phyloP scores from a whole-genome alignment of 2,113 vertebrate species.

The Cisticola juncidis region DNA sequence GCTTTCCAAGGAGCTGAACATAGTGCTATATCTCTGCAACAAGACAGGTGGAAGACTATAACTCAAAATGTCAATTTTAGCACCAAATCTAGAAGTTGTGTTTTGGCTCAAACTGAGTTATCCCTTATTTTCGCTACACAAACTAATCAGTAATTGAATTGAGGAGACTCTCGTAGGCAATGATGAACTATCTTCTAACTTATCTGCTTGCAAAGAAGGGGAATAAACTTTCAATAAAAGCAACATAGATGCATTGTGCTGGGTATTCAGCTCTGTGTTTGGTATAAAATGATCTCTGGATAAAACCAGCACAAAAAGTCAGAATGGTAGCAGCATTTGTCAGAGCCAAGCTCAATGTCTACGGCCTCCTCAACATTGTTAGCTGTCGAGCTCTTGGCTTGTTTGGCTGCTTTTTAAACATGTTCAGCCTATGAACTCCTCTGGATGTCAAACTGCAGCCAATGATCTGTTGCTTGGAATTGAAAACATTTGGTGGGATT shows the following conservation, averaged over 20 bases:
- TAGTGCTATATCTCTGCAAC: background rate
- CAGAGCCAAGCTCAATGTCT: background rate
- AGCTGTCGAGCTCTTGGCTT: conserved; percentile 2
- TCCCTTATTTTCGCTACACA: background rate
- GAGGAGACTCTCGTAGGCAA: background rate
- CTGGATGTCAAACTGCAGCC: background rate
- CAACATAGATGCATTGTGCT: background rate
- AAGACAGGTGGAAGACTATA: background rate
- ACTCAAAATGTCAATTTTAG: background rate
- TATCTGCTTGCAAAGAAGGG: background rate
- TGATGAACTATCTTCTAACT: background rate
- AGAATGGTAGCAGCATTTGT: background rate
- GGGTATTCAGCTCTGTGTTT: background rate
- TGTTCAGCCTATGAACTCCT: background rate
- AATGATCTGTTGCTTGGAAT: background rate
- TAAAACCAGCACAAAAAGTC: background rate
- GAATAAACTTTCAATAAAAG: conserved; percentile 13
- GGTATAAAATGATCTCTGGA: background rate
- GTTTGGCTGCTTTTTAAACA: conserved; percentile 13
- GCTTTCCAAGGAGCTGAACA: background rate
- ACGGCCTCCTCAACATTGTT: background rate
- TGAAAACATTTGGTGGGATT: conserved; percentile 26
- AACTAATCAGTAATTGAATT: conserved; percentile 2
- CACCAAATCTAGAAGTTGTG: background rate
- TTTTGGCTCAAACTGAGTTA: background rate